Evolutionary conservation across 2,797 vertebrate species (phyloP).

Genomic region (Trichosurus vulpecula): DNA sequence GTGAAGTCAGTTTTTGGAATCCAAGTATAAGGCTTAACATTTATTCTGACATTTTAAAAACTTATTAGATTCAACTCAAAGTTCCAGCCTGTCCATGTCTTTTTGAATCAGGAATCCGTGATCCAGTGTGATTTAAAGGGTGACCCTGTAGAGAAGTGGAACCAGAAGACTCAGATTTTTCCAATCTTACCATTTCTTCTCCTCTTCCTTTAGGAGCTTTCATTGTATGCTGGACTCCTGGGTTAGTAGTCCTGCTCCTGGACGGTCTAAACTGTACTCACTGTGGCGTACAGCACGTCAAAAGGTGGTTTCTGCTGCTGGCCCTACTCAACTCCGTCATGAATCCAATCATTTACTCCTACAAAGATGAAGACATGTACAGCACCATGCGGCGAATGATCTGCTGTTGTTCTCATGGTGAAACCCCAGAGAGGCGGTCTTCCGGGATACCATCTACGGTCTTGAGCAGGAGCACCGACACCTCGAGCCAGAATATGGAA

Average conservation of each 20-base stretch:
- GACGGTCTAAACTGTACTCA: constrained; percentile 91
- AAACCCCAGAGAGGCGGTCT: constrained; percentile 77
- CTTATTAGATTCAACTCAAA: background rate
- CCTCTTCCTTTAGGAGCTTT: constrained; percentile 90
- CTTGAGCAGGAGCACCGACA: constrained; percentile 83
- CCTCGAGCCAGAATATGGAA: constrained; percentile 83
- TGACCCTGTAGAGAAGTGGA: background rate
- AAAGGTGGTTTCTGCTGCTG: constrained; percentile 95
- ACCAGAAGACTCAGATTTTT: background rate
- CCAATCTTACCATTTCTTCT: constrained; percentile 3
- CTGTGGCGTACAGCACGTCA: constrained; percentile 90
- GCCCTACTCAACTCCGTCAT: constrained; percentile 96
- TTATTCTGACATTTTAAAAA: background rate
- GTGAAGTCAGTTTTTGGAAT: background rate
- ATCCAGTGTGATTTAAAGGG: background rate
- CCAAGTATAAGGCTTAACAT: background rate
- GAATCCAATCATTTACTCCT: constrained; percentile 99
- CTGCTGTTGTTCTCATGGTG: constrained; percentile 88
- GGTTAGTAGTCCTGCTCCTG: constrained; percentile 92
- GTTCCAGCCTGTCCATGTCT: background rate
- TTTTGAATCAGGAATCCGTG: background rate
- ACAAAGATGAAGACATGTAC: constrained; percentile 98
- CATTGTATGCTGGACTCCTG: constrained; percentile 98
- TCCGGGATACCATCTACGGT: constrained; percentile 83
- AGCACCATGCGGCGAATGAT: constrained; percentile 93